Evolutionary conservation across 2,797 vertebrate species (phyloP).

Genomic region (Coregonus sp.): DNA sequence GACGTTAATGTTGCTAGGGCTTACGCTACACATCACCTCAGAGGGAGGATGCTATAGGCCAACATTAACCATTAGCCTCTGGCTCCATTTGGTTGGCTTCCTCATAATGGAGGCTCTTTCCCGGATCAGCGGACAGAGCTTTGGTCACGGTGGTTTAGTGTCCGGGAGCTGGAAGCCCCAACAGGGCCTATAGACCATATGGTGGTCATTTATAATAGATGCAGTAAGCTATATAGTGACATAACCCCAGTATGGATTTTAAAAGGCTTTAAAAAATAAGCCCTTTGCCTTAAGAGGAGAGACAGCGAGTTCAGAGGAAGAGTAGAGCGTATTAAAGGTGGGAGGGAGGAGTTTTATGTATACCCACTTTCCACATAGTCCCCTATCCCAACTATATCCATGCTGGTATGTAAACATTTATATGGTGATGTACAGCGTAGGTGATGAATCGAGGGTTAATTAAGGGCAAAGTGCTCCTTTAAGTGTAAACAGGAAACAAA

Average conservation of each 20-base stretch:
- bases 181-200: slow-evolving; percentile 33
- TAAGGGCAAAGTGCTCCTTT: not conserved
- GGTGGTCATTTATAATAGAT: slow-evolving; percentile 71
- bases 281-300: slow-evolving; percentile 54
- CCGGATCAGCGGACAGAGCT: not conserved
- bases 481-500: not conserved
- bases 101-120: not conserved
- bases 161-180: not conserved
- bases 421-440: not conserved
- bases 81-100: not conserved
- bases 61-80: slow-evolving; percentile 8
- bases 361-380: not conserved
- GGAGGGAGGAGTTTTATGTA: not conserved
- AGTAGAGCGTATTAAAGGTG: not conserved
- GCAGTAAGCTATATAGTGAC: slow-evolving; percentile 28
- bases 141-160: not conserved
- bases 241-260: slow-evolving; percentile 45
- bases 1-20: not conserved
- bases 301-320: slow-evolving; percentile 31
- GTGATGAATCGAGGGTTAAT: not conserved
- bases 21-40: not conserved
- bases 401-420: not conserved
- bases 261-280: slow-evolving; percentile 61
- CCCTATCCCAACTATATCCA: not conserved
- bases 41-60: not conserved